phyloP scores from a whole-genome alignment of 2,888 invertebrate genomes.

The Apocheima hispidaria region DNA sequence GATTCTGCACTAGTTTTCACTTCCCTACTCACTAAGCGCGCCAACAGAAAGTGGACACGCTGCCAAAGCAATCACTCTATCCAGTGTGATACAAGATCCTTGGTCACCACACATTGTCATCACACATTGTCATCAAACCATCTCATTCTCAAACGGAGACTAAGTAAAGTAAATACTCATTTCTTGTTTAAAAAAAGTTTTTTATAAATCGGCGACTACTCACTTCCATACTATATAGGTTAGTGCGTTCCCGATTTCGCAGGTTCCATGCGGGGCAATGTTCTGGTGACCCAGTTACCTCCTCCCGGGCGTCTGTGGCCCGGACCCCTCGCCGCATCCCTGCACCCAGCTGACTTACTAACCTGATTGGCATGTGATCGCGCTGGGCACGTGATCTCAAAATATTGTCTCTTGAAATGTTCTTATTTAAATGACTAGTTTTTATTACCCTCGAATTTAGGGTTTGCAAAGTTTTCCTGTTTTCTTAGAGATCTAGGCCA shows the following conservation, averaged over 20 bases:
- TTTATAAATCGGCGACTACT: neutral
- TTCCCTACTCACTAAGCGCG: too few relatives aligned
- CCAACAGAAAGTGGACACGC: too few relatives aligned
- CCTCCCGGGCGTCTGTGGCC: conserved; percentile 50
- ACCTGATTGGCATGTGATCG: conserved; percentile 42
- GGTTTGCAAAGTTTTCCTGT: too few relatives aligned
- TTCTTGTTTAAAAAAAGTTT: neutral
- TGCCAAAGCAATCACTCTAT: too few relatives aligned
- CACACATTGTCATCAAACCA: too few relatives aligned
- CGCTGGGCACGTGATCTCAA: conserved; percentile 2
- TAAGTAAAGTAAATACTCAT: too few relatives aligned
- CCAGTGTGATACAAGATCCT: too few relatives aligned
- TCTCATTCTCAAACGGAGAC: too few relatives aligned
- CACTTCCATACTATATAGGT: conserved; percentile 39
- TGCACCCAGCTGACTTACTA: conserved; percentile 33
- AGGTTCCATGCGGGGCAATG: conserved; percentile 57
- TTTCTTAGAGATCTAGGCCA: too few relatives aligned
- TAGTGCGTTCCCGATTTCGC: conserved; percentile 55
- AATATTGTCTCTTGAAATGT: neutral
- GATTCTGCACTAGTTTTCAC: too few relatives aligned
- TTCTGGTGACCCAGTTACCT: conserved; percentile 73
- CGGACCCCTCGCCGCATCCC: conserved; percentile 44
- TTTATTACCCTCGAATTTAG: too few relatives aligned
- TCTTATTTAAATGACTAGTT: neutral
- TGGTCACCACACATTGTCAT: too few relatives aligned